A percentile compares a stretch with the other conserved stretches of the same genome.
These are phyloP conservation scores for Ameiurus melas DNA, from an alignment of 2,113 vertebrate species.

Conservation along the genomic window DNA sequence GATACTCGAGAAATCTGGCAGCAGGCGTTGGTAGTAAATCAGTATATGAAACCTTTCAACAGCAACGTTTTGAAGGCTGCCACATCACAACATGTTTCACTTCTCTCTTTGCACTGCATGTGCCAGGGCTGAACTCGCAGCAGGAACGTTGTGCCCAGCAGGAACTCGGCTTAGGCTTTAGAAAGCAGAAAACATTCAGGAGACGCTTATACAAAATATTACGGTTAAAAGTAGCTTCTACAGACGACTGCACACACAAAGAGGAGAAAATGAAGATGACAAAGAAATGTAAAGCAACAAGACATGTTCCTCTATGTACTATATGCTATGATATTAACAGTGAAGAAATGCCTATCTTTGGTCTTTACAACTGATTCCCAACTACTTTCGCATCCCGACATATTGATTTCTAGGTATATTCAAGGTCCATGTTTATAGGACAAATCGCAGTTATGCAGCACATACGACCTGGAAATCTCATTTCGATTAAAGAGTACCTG, in stretches of 20 bases:
- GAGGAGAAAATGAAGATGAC: neutral
- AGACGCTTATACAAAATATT: too few relatives aligned
- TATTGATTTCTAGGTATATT: neutral
- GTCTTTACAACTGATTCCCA: neutral
- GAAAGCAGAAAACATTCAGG: neutral
- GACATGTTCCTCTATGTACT: neutral
- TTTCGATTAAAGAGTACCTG: neutral
- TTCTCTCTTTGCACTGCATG: neutral
- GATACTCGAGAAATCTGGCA: conserved; percentile 43
- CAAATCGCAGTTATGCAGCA: neutral
- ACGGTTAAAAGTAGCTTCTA: neutral
- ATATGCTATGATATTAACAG: neutral
- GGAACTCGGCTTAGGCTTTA: neutral
- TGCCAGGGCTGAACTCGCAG: conserved; percentile 6
- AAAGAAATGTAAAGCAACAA: neutral
- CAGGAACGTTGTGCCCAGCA: neutral
- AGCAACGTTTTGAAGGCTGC: neutral
- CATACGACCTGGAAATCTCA: neutral
- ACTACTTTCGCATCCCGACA: neutral
- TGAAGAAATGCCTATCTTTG: neutral
- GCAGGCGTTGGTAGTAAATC: conserved; percentile 35
- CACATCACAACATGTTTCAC: conserved; percentile 6
- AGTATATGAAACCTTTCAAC: conserved; percentile 40
- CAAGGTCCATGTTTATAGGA: neutral
- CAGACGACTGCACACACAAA: neutral